These are phyloP conservation scores for Acanthosoma haemorrhoidale DNA, from an alignment of 2,888 invertebrate genomes.

Conservation along the genomic window DNA sequence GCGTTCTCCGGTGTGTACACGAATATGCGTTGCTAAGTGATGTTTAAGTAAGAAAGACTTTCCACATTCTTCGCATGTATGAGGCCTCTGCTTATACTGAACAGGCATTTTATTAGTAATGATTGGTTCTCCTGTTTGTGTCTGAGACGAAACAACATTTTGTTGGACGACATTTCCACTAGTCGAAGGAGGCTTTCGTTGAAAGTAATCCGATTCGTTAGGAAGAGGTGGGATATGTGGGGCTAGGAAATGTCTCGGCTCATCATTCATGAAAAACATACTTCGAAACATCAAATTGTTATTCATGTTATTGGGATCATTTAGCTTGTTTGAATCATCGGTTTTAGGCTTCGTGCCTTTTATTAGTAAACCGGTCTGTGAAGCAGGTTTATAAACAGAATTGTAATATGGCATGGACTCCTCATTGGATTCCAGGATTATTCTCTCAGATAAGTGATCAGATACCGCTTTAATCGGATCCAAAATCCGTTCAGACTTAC, in stretches of 20 bases:
- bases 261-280: conserved; percentile 44
- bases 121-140: conserved; percentile 11
- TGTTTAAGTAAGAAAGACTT: conserved; percentile 45
- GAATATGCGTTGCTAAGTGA: conserved; percentile 63
- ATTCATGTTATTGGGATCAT: conserved; percentile 40
- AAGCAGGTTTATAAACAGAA: conserved; percentile 23
- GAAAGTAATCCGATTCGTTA: conserved; percentile 42
- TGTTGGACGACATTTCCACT: conserved; percentile 25
- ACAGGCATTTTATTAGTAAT: not conserved
- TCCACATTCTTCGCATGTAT: conserved; percentile 44
- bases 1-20: conserved; percentile 61
- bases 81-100: conserved; percentile 43
- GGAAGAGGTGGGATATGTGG: conserved; percentile 41
- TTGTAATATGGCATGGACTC: conserved; percentile 34
- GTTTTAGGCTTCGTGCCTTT: conserved; percentile 24
- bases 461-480: conserved; percentile 42
- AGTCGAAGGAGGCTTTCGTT: conserved; percentile 39
- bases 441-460: conserved; percentile 41
- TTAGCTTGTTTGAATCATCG: conserved; percentile 3
- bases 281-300: conserved; percentile 43
- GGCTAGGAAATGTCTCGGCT: conserved; percentile 43
- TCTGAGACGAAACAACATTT: conserved; percentile 19
- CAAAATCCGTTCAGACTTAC: conserved; percentile 40
- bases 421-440: conserved; percentile 40
- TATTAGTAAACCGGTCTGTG: conserved; percentile 1